Conservation (phyloP, 2,888 invertebrate genomes). For the Caenorhabditis angaria region DNA sequence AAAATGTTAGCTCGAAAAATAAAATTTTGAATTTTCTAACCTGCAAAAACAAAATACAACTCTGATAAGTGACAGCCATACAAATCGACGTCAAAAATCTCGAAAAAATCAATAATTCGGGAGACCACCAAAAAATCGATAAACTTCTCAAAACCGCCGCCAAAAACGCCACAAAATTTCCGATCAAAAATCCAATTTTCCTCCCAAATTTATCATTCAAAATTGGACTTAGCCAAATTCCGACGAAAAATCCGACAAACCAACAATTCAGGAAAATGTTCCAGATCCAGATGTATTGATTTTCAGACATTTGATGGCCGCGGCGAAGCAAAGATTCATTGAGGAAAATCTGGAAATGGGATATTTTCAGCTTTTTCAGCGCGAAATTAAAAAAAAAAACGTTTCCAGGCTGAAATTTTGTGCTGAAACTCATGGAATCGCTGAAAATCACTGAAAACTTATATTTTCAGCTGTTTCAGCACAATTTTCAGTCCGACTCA, state of each 20-base stretch:
- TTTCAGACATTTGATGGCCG: constrained; percentile 40
- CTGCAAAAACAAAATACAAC: constrained; percentile 59
- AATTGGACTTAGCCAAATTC: constrained; percentile 61
- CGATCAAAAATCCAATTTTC: constrained; percentile 58
- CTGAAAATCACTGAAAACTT: background rate
- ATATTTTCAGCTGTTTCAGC: background rate
- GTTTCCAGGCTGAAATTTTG: background rate
- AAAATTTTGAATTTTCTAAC: constrained; percentile 14
- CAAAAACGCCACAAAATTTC: constrained; percentile 47
- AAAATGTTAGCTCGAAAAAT: background rate
- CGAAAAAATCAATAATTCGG: constrained; percentile 54
- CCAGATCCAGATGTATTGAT: constrained; percentile 54
- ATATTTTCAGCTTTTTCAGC: background rate
- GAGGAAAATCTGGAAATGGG: constrained; percentile 32
- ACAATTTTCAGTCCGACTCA: background rate
- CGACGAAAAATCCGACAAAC: constrained; percentile 64
- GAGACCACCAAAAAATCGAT: constrained; percentile 43
- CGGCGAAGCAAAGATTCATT: constrained; percentile 38
- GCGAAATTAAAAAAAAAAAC: background rate
- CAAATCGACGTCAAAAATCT: constrained; percentile 57
- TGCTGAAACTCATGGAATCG: background rate
- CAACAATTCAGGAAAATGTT: constrained; percentile 62
- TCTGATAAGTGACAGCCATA: constrained; percentile 62
- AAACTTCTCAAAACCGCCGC: constrained; percentile 50
- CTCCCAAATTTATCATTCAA: constrained; percentile 63